These are phyloP conservation scores for Neolamprologus tretocephalus DNA, from an alignment of 2,113 vertebrate genomes.

Conservation along the genomic window DNA sequence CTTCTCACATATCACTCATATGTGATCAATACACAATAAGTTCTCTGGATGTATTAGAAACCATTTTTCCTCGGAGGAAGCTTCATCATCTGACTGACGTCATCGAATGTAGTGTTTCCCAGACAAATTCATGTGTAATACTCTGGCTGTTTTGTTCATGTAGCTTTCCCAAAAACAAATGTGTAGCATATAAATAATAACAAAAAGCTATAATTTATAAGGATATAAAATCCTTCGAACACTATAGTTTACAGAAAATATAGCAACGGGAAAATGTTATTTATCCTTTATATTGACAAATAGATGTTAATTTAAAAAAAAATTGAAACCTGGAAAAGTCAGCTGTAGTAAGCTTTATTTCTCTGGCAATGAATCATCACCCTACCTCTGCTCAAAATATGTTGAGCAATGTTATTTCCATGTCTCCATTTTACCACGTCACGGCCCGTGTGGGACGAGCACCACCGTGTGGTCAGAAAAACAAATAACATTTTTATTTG, in stretches of 20 bases:
- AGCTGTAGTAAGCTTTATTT: not conserved
- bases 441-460: not conserved
- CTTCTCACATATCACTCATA: not conserved
- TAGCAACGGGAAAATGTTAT: not conserved
- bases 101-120: not conserved
- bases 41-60: not conserved
- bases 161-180: rapidly evolving
- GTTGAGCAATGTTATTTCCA: not conserved
- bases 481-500: not conserved
- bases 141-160: not conserved
- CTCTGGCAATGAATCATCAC: not conserved
- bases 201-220: not conserved
- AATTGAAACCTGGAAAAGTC: too few species aligned
- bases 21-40: not conserved
- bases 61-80: not conserved
- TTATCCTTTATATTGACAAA: not conserved
- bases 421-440: not conserved
- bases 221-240: not conserved
- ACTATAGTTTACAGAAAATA: not conserved
- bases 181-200: not conserved
- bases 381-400: not conserved
- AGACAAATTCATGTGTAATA: not conserved
- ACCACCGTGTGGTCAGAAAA: slow-evolving; percentile 36
- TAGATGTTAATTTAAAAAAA: not conserved
- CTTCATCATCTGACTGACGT: not conserved